Percentiles rank a stretch among this genome's conserved stretches.
Evolutionary conservation across 2,888 invertebrate species (phyloP).

Genomic region (Noctua fimbriata): DNA sequence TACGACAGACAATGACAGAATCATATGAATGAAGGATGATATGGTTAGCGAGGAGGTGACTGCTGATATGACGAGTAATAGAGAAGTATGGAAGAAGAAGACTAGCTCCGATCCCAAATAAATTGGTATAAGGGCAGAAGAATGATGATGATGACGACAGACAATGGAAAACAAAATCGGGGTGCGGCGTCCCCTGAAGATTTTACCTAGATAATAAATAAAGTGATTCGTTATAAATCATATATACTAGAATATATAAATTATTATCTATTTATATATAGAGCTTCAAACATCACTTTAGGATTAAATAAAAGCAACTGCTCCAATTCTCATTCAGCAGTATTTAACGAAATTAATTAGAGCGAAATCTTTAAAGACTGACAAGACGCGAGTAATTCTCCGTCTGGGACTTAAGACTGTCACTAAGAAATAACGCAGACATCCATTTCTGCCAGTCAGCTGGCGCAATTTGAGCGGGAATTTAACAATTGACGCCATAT

Average conservation of each 20-base stretch:
- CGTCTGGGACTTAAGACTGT: constrained; percentile 12
- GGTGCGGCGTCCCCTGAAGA: background rate
- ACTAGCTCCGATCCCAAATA: too few species aligned
- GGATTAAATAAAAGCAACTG: background rate
- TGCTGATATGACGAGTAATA: too few species aligned
- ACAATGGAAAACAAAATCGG: too few species aligned
- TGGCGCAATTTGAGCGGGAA: constrained; percentile 39
- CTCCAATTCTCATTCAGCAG: constrained; percentile 9
- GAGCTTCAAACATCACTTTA: background rate
- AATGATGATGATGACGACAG: too few species aligned
- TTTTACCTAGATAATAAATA: background rate
- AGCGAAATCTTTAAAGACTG: background rate
- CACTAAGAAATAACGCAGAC: constrained; percentile 10
- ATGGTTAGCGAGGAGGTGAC: too few species aligned
- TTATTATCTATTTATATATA: too few species aligned
- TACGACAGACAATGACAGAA: background rate
- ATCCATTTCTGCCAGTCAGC: constrained; percentile 31
- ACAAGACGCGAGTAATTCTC: constrained; percentile 27
- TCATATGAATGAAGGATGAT: too few species aligned
- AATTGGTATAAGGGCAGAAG: too few species aligned
- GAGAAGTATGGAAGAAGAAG: too few species aligned
- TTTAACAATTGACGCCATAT: constrained; percentile 34
- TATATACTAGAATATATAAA: background rate
- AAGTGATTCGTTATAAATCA: background rate
- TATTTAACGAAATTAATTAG: constrained; percentile 11